Percentiles rank a stretch among this genome's conserved stretches.
Conservation (phyloP, 2,113 vertebrate genomes). For the Shinisaurus crocodilurus region DNA sequence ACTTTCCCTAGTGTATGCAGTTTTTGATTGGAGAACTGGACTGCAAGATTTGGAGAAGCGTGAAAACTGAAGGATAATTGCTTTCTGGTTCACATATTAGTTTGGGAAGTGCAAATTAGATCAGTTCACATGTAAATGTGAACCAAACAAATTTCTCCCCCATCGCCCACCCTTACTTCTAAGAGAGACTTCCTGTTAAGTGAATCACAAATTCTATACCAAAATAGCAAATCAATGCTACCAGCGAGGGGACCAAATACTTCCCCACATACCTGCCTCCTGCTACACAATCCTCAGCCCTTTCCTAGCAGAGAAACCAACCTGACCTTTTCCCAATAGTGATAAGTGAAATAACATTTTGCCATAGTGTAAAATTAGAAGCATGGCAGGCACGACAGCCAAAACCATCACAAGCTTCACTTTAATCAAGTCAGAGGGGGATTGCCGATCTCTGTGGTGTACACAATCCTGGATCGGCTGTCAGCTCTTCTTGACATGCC, state of each 20-base stretch:
- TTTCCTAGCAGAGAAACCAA: not conserved
- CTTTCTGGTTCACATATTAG: not conserved
- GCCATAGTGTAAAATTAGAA: conserved; percentile 32
- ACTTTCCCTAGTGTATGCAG: not conserved
- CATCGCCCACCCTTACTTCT: not conserved
- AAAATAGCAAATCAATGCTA: not conserved
- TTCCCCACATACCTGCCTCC: not conserved
- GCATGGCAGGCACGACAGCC: not conserved
- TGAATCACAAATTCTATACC: not conserved
- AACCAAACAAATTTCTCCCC: not conserved
- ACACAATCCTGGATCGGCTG: conserved; percentile 64
- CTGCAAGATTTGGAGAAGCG: not conserved
- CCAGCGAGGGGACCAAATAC: not conserved
- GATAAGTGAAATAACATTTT: conserved; percentile 30
- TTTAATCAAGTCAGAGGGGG: fast-evolving
- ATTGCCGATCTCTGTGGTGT: not conserved
- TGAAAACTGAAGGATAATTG: not conserved
- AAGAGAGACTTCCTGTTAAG: no score
- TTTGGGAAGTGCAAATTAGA: not conserved
- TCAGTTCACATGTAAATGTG: not conserved
- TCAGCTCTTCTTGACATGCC: conserved; percentile 78
- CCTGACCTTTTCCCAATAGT: conserved; percentile 9
- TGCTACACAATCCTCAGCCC: not conserved
- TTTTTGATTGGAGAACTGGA: not conserved
- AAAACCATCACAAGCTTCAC: not conserved